A percentile compares a stretch with the other conserved stretches of the same genome.
These are phyloP conservation scores for Chanos chanos DNA, from an alignment of 2,797 vertebrate genomes.

Conservation along the genomic window DNA sequence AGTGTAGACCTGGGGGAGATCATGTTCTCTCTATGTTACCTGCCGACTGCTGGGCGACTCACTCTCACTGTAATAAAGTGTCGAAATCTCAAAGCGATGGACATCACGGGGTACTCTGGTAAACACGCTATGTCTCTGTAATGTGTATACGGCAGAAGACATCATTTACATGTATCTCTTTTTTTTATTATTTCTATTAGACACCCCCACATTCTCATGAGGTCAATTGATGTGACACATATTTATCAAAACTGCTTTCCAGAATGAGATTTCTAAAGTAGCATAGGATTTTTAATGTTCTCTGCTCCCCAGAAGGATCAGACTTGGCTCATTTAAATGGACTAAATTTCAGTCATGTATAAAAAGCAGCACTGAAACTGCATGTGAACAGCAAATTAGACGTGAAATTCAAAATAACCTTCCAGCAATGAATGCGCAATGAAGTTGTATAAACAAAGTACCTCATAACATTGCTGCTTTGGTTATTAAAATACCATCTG, in stretches of 20 bases:
- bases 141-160: neutral
- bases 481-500: too few relatives aligned
- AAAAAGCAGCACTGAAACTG: neutral
- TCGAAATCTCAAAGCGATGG: conserved; percentile 99
- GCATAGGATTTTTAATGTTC: too few relatives aligned
- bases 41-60: conserved; percentile 94
- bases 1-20: conserved; percentile 97
- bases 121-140: conserved; percentile 9
- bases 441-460: conserved; percentile 34
- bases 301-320: too few relatives aligned
- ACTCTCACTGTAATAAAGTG: conserved; percentile 98
- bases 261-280: too few relatives aligned
- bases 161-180: neutral
- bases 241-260: too few relatives aligned
- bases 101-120: conserved; percentile 99
- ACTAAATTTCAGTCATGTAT: neutral
- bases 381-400: conserved; percentile 18
- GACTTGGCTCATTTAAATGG: neutral
- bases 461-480: conserved; percentile 17
- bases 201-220: too few relatives aligned
- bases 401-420: conserved; percentile 42
- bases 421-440: conserved; percentile 38
- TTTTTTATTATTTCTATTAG: too few relatives aligned
- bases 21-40: conserved; percentile 99
- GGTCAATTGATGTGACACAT: too few relatives aligned